These are phyloP conservation scores for Xenopus petersii DNA, from an alignment of 2,797 vertebrate species.

Conservation along the genomic window DNA sequence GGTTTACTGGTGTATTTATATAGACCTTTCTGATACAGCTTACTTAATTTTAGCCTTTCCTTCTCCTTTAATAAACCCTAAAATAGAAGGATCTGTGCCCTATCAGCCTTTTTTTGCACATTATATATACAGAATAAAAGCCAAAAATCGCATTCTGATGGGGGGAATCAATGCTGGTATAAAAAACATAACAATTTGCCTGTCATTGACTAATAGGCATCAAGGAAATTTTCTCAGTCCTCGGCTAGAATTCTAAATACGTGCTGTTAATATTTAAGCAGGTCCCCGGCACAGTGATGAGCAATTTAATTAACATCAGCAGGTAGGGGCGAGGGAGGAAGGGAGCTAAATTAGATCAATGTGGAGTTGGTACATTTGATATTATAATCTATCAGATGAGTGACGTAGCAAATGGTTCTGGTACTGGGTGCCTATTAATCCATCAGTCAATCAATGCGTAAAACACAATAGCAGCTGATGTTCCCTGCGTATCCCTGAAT, in stretches of 20 bases:
- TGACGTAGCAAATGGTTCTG: conserved; percentile 1
- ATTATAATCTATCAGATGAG: conserved; percentile 4
- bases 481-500: conserved; percentile 4
- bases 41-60: too few relatives aligned
- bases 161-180: too few relatives aligned
- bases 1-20: too few relatives aligned
- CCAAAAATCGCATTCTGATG: too few relatives aligned
- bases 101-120: too few relatives aligned
- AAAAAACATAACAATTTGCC: too few relatives aligned
- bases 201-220: not conserved
- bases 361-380: conserved; percentile 1
- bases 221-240: not conserved
- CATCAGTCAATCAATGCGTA: conserved; percentile 27
- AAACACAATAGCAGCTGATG: conserved; percentile 15
- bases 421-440: not conserved
- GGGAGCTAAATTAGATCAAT: conserved; percentile 18
- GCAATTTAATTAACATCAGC: conserved; percentile 24
- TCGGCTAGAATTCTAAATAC: not conserved
- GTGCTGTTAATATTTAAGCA: conserved; percentile 7
- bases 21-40: too few relatives aligned
- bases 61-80: too few relatives aligned
- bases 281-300: conserved; percentile 3
- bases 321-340: conserved; percentile 13
- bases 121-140: too few relatives aligned
- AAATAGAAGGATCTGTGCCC: too few relatives aligned